These are phyloP conservation scores for Aphelocoma californica DNA, from an alignment of 2,797 vertebrate species.

Conservation along the genomic window DNA sequence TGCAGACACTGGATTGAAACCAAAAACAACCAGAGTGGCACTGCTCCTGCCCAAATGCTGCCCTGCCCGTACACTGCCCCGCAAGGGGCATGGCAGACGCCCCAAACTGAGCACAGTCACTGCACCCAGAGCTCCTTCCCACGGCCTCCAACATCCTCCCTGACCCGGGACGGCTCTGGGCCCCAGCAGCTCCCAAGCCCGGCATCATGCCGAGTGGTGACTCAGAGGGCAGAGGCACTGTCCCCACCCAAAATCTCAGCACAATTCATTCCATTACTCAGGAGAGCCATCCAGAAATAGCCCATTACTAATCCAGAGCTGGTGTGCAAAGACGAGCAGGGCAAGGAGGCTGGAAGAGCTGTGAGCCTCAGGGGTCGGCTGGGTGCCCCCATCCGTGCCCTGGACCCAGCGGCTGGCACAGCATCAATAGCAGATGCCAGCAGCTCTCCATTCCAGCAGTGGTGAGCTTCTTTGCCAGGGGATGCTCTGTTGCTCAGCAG, in stretches of 20 bases:
- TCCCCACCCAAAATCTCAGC: slow-evolving; percentile 53
- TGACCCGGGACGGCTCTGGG: background rate
- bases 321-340: background rate
- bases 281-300: slow-evolving; percentile 35
- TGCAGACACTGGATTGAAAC: rapidly evolving
- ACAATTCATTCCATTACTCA: slow-evolving; percentile 53
- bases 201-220: background rate
- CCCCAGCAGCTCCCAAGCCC: background rate
- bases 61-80: background rate
- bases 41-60: background rate
- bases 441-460: background rate
- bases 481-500: background rate
- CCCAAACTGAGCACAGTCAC: background rate
- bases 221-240: slow-evolving; percentile 17
- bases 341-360: background rate
- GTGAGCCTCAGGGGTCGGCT: rapidly evolving
- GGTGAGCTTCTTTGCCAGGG: background rate
- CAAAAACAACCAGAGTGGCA: background rate
- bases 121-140: background rate
- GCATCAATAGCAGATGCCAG: background rate
- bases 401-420: rapidly evolving
- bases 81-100: rapidly evolving
- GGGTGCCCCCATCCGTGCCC: background rate
- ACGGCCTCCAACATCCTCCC: background rate
- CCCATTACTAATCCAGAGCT: background rate